These are phyloP conservation scores for Andrena flavipes DNA, from an alignment of 2,888 invertebrate species.

Conservation along the genomic window DNA sequence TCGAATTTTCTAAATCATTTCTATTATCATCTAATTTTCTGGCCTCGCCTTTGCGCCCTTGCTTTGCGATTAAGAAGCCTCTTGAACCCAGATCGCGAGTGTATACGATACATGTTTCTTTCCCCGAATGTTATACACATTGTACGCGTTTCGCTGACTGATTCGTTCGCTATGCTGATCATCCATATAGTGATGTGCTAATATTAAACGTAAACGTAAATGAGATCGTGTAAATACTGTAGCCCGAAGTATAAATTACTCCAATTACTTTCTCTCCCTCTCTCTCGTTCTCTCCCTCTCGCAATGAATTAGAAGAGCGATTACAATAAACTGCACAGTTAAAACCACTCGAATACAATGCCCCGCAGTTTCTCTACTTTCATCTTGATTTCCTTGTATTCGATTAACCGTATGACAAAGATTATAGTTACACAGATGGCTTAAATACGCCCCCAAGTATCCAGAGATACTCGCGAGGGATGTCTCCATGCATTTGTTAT, in stretches of 20 bases:
- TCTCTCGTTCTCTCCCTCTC: background rate
- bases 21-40: background rate
- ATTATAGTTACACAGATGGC: conserved; percentile 50
- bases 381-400: conserved; percentile 37
- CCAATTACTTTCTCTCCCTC: conserved; percentile 42
- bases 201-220: conserved; percentile 69
- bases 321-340: conserved; percentile 33
- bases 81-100: conserved; percentile 34
- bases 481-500: conserved; percentile 45
- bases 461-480: conserved; percentile 41
- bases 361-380: conserved; percentile 43
- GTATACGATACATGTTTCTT: conserved; percentile 49
- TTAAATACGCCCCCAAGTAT: conserved; percentile 5
- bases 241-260: conserved; percentile 69
- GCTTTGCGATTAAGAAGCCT: background rate
- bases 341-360: conserved; percentile 43
- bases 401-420: conserved; percentile 46
- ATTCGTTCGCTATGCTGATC: conserved; percentile 39
- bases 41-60: conserved; percentile 5
- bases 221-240: conserved; percentile 75
- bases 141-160: conserved; percentile 51
- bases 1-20: conserved; percentile 5
- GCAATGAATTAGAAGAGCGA: conserved; percentile 40
- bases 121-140: conserved; percentile 48
- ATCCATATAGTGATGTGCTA: conserved; percentile 54